phyloP scores from a whole-genome alignment of 1,140 invertebrate species.

The Helicorthomorpha holstii region DNA sequence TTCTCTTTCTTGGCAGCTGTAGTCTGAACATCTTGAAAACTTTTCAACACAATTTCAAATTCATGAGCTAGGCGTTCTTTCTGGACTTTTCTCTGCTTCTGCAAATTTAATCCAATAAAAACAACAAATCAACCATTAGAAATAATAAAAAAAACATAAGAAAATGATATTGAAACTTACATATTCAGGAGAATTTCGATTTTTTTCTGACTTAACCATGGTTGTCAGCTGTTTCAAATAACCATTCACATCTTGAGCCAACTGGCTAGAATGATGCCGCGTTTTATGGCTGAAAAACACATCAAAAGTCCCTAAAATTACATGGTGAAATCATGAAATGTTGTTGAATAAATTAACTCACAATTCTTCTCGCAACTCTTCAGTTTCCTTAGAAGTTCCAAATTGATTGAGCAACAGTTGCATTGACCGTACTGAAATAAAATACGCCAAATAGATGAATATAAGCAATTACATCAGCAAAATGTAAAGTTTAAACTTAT shows the following conservation, averaged over 20 bases:
- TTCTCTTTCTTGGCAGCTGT: constrained; percentile 14
- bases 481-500: too few species aligned
- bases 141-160: too few species aligned
- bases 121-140: too few species aligned
- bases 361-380: constrained; percentile 71
- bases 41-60: constrained; percentile 75
- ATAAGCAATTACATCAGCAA: too few species aligned
- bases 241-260: constrained; percentile 82
- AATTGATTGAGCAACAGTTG: constrained; percentile 85
- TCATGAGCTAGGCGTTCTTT: constrained; percentile 82
- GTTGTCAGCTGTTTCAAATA: constrained; percentile 61
- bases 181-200: constrained; percentile 12
- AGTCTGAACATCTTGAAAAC: constrained; percentile 39
- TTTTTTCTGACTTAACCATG: constrained; percentile 29
- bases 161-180: too few species aligned
- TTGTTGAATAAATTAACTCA: constrained; percentile 40
- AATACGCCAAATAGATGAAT: too few species aligned
- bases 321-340: not conserved
- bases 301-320: constrained; percentile 18
- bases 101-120: too few species aligned
- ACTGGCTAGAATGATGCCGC: constrained; percentile 85
- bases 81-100: constrained; percentile 73
- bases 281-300: constrained; percentile 63
- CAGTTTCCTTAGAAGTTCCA: constrained; percentile 73
- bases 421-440: constrained; percentile 86